Conservation (phyloP, 92 coral and sea anemone species). For the Epizoanthus ramosus region DNA sequence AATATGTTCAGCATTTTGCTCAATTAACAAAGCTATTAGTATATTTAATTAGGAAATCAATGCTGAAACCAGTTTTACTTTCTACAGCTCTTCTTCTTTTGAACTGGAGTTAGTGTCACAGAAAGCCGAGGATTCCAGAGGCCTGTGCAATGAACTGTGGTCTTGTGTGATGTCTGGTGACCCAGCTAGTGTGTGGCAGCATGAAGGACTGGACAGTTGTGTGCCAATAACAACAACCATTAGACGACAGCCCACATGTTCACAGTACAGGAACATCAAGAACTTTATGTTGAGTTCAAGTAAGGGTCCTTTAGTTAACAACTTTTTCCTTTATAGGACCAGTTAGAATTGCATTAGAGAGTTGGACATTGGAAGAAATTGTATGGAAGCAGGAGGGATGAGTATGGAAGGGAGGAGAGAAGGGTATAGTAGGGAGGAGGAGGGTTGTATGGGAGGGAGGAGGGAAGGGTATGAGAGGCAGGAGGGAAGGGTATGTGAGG, state of each 20-base stretch:
- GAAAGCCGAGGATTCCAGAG: constrained; percentile 6
- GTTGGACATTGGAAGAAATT: too few relatives aligned
- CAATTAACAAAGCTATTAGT: too few relatives aligned
- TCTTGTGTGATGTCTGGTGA: constrained; percentile 43
- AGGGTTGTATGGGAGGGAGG: too few relatives aligned
- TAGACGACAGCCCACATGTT: constrained; percentile 70
- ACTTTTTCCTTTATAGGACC: too few relatives aligned
- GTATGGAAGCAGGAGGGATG: too few relatives aligned
- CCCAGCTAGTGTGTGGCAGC: constrained; percentile 71
- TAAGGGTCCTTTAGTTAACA: constrained; percentile 35
- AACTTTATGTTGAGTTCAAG: constrained; percentile 60
- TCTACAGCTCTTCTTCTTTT: constrained; percentile 6
- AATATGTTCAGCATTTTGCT: too few relatives aligned
- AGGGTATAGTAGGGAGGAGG: too few relatives aligned
- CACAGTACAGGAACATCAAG: constrained; percentile 42
- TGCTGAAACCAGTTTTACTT: too few relatives aligned
- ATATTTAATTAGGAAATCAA: too few relatives aligned
- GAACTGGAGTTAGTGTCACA: constrained; percentile 5
- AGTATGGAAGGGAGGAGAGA: too few relatives aligned
- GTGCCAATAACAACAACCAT: constrained; percentile 47
- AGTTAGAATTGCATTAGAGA: too few relatives aligned
- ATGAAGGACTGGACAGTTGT: constrained; percentile 51
- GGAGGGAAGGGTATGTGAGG: not conserved
- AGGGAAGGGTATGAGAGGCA: too few relatives aligned
- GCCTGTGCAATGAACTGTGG: constrained; percentile 44